Conservation (phyloP, 2,113 vertebrate genomes). For the Hemibagrus wyckioides region DNA sequence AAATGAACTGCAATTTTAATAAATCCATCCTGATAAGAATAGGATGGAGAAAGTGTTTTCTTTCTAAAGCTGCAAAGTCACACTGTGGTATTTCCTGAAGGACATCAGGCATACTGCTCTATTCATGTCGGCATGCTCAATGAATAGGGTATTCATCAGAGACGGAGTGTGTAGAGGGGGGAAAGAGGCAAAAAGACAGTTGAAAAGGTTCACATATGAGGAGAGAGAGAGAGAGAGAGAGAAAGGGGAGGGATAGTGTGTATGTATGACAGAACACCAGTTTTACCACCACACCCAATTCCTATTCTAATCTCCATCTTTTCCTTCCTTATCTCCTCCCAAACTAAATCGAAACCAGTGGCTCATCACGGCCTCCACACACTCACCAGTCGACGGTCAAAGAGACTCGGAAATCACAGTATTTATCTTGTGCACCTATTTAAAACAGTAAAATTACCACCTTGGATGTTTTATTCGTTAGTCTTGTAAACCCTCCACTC, state of each 20-base stretch:
- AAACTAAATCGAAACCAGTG: slow-evolving; percentile 17
- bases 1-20: slow-evolving; percentile 28
- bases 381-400: slow-evolving; percentile 26
- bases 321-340: slow-evolving; percentile 8
- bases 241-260: background rate
- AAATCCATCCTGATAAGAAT: slow-evolving; percentile 27
- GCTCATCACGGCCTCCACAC: slow-evolving; percentile 20
- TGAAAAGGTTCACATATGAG: background rate
- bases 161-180: slow-evolving; percentile 15
- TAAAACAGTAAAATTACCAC: slow-evolving; percentile 64
- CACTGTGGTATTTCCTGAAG: slow-evolving; percentile 65
- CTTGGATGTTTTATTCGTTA: slow-evolving; percentile 61
- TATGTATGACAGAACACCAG: background rate
- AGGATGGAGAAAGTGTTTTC: slow-evolving; percentile 56
- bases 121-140: slow-evolving; percentile 50
- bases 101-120: slow-evolving; percentile 50
- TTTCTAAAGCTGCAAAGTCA: slow-evolving; percentile 48
- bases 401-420: slow-evolving; percentile 31
- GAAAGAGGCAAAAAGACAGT: background rate
- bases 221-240: background rate
- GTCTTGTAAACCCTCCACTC: slow-evolving; percentile 52
- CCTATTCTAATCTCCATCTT: slow-evolving; percentile 10
- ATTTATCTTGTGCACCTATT: slow-evolving; percentile 50
- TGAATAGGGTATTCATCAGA: slow-evolving; percentile 46
- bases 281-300: background rate